Base-by-base conservation (phyloP, 23 tunicate genomes). In the Corella eumyota region DNA sequence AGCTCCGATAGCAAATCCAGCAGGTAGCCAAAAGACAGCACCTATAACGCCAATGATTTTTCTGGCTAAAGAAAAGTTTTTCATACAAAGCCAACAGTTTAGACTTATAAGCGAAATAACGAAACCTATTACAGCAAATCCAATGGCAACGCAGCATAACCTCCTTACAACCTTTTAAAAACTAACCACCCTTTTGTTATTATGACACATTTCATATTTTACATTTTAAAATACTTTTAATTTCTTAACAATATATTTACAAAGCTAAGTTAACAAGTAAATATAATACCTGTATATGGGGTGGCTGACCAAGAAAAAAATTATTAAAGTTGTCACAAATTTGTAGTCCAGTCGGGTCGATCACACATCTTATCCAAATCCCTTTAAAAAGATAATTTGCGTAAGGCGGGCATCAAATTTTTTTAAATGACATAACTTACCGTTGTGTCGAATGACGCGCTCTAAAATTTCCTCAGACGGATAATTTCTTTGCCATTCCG, bases 91-190 rank as follows among this genome's bases (percentile, higher is more conserved):
- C 13, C 92, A 65, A 69, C 98, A 91, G 57, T 76, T 65, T 69
- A 91, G 60, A 2, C 98, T 92, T 0, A 91, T 32, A 24, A 81
- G 50, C 5, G 85, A 74, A 21, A 81, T 24, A 2, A 76, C 32
- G 45, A 81, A 33, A 30, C 72, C 98, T 0, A 81, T 19, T 62
- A 75, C 23, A 20, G 75, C 83, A 26, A 50, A 23, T 2, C 70
- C 52, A 57, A 83, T 28, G 2, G 92, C 65, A 4, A 65, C 44
- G 31, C 83, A 62, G 23, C 73, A 29, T 3, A 91, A 60, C 4
- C 92, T 80, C 51, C 98, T 52, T 5, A 76, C 98, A 25, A 85
- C 68, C 86, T 91, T n/a, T n/a, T n/a, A n/a, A n/a, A n/a, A n/a
- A n/a, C n/a, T n/a, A n/a, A n/a, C n/a, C n/a, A n/a, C n/a, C n/a